phyloP scores from a whole-genome alignment of 2,888 invertebrate genomes.

The Lutraria lutraria region DNA sequence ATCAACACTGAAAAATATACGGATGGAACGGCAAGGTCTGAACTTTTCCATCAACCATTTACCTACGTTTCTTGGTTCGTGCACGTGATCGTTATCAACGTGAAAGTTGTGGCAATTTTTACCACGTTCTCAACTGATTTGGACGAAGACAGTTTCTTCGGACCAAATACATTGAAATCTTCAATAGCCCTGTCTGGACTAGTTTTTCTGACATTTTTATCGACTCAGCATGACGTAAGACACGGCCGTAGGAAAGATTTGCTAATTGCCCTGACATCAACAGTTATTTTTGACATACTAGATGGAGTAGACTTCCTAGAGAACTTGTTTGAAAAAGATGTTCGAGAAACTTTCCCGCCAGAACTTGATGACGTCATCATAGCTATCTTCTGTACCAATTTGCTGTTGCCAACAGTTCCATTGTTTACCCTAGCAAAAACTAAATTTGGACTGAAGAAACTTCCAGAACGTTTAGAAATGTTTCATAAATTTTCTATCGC shows the following conservation, averaged over 20 bases:
- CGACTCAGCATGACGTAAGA: constrained; percentile 88
- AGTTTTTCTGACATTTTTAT: constrained; percentile 88
- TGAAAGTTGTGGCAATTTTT: constrained; percentile 88
- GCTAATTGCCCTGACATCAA: constrained; percentile 88
- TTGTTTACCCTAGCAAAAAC: constrained; percentile 88
- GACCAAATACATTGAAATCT: constrained; percentile 85
- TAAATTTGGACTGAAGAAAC: constrained; percentile 85
- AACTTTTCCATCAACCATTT: constrained; percentile 74
- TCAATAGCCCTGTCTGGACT: constrained; percentile 87
- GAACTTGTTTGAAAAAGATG: constrained; percentile 86
- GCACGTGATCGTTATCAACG: constrained; percentile 88
- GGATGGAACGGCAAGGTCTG: neutral
- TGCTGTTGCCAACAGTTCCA: constrained; percentile 88
- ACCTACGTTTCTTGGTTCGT: constrained; percentile 88
- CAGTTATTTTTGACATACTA: constrained; percentile 89
- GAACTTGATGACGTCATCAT: constrained; percentile 87
- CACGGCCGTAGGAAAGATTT: constrained; percentile 87
- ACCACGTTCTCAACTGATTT: constrained; percentile 83
- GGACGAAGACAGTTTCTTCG: constrained; percentile 86
- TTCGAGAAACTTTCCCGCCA: constrained; percentile 73
- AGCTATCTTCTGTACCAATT: constrained; percentile 88
- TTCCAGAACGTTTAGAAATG: constrained; percentile 78
- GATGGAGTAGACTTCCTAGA: constrained; percentile 89
- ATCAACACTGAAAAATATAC: constrained; percentile 46
- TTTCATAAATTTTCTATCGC: constrained; percentile 88